Base-by-base conservation (phyloP, 2,888 invertebrate genomes). In the Caenorhabditis sp. region DNA sequence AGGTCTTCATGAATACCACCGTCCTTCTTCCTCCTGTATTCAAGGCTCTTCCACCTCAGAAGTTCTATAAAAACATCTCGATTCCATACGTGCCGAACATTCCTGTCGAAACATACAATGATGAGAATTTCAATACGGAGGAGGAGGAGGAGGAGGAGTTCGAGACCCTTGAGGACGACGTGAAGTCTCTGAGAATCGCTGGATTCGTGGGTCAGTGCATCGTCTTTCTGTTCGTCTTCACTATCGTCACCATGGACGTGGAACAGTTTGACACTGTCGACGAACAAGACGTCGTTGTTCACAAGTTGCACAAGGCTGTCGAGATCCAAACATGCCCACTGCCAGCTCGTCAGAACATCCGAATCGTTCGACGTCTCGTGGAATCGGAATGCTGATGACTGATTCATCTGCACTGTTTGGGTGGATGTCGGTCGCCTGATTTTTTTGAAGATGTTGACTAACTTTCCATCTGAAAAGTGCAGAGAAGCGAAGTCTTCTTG, bases 161-260 rank as follows among this genome's bases (percentile, higher is more conserved):
- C 26, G 35, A 49, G 31, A 58, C 56, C 10, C 8, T 22, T 12
- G 10, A 61, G 14, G 66, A 68, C 22, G n/a, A 54, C n/a, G 28
- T 22, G 31, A 63, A n/a, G 26, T 70, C 70, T 1, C 12, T 69
- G 28, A 54, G 51, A 63, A 70, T 70, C 38, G 70, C 79, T 26
- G 79, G 63, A 22, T 70, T 70, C 58, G 28, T 79, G 12, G 79
- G 56, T 19, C 79, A 79, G 16, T 56, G 54, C 70, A 64, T 79
- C 22, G 19, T 79, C 19, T 70, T 79, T 44, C 28, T 79, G 26
- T 54, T 70, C 24, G 56, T 47, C 14, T 79, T 22, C 70, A 44
- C 63, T 7, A 44, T 79, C 12, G 35, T 41, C 56, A 70, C 79
- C 0, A 22, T 70, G 41, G 70, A 79, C 31, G 24, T 77, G 5